phyloP scores from a whole-genome alignment of 1,140 invertebrate genomes.

The Drosophila setifemur region DNA sequence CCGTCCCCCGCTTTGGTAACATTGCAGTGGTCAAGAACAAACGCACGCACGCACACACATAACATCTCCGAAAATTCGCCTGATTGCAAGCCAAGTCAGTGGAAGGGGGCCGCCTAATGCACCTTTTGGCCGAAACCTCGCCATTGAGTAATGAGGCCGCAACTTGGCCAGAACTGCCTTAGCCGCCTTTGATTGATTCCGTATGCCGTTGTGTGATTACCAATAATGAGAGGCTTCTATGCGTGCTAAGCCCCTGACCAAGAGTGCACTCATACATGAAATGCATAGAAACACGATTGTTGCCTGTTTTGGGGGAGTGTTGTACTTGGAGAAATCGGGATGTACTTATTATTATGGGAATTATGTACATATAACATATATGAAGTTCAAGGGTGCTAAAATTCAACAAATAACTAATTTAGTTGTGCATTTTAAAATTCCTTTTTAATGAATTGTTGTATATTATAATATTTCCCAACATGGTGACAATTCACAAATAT shows the following conservation, averaged over 20 bases:
- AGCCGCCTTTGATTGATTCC: constrained; percentile 44
- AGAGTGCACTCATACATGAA: constrained; percentile 18
- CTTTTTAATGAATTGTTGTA: too few relatives aligned
- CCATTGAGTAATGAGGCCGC: constrained; percentile 65
- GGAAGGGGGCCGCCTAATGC: constrained; percentile 23
- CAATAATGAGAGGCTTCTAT: constrained; percentile 47
- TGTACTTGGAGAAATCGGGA: background rate
- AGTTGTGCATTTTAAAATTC: too few relatives aligned
- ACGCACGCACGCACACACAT: background rate
- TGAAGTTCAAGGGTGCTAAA: too few relatives aligned
- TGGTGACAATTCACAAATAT: too few relatives aligned
- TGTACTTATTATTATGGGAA: too few relatives aligned
- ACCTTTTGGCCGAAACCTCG: constrained; percentile 42
- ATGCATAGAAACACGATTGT: constrained; percentile 10
- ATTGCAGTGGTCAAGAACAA: constrained; percentile 5
- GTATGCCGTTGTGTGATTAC: constrained; percentile 39
- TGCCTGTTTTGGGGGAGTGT: background rate
- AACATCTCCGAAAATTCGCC: constrained; percentile 13
- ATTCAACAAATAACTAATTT: too few relatives aligned
- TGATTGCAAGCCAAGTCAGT: constrained; percentile 23
- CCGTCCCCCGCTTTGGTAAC: too few relatives aligned
- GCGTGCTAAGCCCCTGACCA: constrained; percentile 6
- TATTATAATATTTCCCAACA: too few relatives aligned
- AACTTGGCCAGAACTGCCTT: background rate
- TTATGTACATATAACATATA: too few relatives aligned